Base-by-base conservation (phyloP, 2,797 vertebrate species). In the Lithobates pipiens region DNA sequence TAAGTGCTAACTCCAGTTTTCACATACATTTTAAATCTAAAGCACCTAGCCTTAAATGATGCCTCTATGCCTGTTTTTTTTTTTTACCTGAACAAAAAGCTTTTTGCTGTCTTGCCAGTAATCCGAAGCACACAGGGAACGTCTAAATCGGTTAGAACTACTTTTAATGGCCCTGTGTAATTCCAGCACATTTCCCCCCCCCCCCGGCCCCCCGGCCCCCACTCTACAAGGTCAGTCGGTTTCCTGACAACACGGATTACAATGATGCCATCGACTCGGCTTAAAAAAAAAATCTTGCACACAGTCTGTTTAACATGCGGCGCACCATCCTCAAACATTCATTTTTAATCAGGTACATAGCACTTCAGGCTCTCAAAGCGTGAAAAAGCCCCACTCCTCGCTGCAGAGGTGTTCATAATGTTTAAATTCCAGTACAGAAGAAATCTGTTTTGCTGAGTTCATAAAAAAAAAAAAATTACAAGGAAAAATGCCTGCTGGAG, bases 271-370 rank as follows among this genome's bases (percentile, higher is more conserved):
- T 79, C 85, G 39, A 74, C 75, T 83, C 39, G 27, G 42, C 76
- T 86, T 78, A 83, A 78, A 39, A 29, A 78, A 39, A 29, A 86
- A 68, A 72, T 73, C 74, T 75, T 70, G 54, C 80, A 39, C 75
- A 73, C 69, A 74, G 68, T 83, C 85, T 86, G 80, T 83, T 86
- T 86, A 86, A 83, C 85, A 83, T 83, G 80, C 85, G 83, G 85
- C 61, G 85, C 77, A 69, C 32, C 73, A 76, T 57, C 80, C 75
- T 83, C 80, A 69, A 65, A 83, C 85, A 86, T 86, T 83, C 44
- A 83, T 86, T 73, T 86, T 86, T 86, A 86, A 86, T 86, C 83
- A 83, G 70, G 80, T 86, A 86, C 80, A 82, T 82, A 82, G 85
- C 80, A 82, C 85, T 86, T 86, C 80, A 75, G 80, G 85, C 85